Evolutionary conservation across 1,140 invertebrate species (phyloP).

Genomic region (Bombus picipes): DNA sequence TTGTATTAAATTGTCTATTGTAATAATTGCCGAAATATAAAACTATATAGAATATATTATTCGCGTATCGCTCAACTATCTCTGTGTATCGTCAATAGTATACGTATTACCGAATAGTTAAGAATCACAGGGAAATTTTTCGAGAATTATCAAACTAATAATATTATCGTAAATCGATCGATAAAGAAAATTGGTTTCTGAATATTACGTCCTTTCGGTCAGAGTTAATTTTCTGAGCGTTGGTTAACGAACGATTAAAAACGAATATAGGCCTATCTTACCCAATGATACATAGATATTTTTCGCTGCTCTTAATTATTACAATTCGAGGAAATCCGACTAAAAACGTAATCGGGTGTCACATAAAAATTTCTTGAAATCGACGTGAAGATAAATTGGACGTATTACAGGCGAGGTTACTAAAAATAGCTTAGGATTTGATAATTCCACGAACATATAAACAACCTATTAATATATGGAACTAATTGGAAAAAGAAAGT

Average conservation of each 20-base stretch:
- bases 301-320: background rate
- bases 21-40: too few relatives aligned
- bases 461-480: slow-evolving; percentile 9
- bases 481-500: slow-evolving; percentile 54
- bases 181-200: background rate
- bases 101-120: too few relatives aligned
- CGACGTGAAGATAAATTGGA: background rate
- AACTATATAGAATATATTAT: too few relatives aligned
- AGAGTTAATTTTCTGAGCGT: too few relatives aligned
- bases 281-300: background rate
- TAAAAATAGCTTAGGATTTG: background rate
- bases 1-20: too few relatives aligned
- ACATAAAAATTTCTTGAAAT: background rate
- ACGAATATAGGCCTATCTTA: background rate
- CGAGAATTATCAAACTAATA: too few relatives aligned
- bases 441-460: background rate
- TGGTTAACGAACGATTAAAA: background rate
- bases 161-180: background rate
- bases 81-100: too few relatives aligned
- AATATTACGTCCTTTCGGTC: background rate
- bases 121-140: too few relatives aligned
- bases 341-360: background rate
- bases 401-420: background rate
- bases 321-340: background rate
- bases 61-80: too few relatives aligned